Evolutionary conservation across 2,797 vertebrate species (phyloP).

Genomic region (Cynodonichthys magdalenae): DNA sequence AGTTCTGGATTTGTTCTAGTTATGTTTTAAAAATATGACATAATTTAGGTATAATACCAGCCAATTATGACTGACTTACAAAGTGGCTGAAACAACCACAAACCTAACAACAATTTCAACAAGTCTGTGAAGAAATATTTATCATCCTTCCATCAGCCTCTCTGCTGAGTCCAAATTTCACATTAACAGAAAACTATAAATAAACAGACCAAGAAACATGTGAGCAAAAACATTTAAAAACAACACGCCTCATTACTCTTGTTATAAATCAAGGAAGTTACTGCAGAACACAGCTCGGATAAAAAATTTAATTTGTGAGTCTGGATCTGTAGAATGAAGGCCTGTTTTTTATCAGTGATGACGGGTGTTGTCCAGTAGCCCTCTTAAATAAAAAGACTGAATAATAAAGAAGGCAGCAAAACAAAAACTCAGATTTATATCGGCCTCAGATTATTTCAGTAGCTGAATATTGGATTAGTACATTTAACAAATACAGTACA

Average conservation of each 20-base stretch:
- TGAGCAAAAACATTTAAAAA: slow-evolving; percentile 36
- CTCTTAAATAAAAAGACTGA: slow-evolving; percentile 16
- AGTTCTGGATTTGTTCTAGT: slow-evolving; percentile 27
- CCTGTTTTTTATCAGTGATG: slow-evolving; percentile 32
- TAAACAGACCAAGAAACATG: slow-evolving; percentile 29
- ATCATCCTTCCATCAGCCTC: slow-evolving; percentile 7
- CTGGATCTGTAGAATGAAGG: slow-evolving; percentile 24
- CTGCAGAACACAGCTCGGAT: slow-evolving; percentile 29
- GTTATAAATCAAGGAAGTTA: slow-evolving; percentile 45
- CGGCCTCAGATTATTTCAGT: slow-evolving; percentile 5
- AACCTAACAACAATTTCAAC: not conserved
- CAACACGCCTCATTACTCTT: slow-evolving; percentile 41
- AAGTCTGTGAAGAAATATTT: not conserved
- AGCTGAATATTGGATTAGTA: no score
- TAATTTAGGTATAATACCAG: not conserved
- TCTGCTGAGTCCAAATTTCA: slow-evolving; percentile 9
- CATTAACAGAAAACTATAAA: slow-evolving; percentile 32
- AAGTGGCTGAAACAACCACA: slow-evolving; percentile 2
- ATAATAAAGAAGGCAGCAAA: slow-evolving; percentile 26
- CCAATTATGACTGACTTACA: not conserved
- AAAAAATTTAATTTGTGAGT: slow-evolving; percentile 7
- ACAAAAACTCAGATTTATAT: slow-evolving; percentile 30
- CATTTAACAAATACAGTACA: not conserved
- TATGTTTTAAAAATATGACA: slow-evolving; percentile 21
- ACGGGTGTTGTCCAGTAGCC: slow-evolving; percentile 42